phyloP scores from a whole-genome alignment of 1,140 invertebrate genomes.

The Trypoxylus dichotomus region DNA sequence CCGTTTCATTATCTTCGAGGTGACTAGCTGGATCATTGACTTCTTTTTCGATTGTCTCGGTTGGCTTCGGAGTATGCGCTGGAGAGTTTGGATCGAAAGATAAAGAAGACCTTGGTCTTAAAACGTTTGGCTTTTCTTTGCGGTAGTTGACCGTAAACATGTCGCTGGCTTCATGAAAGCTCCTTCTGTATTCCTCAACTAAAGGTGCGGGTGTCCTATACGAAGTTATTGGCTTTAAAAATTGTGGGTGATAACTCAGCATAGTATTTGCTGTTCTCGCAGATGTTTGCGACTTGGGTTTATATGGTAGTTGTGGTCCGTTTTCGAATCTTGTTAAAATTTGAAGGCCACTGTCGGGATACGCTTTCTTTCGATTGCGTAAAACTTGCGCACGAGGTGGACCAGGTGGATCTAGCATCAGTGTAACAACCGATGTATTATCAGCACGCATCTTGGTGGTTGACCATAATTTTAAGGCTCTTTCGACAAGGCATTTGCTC shows the following conservation, averaged over 20 bases:
- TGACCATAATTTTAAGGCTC: constrained; percentile 78
- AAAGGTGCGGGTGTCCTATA: background rate
- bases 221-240: constrained; percentile 26
- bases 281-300: background rate
- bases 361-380: constrained; percentile 50
- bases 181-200: background rate
- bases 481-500: constrained; percentile 86
- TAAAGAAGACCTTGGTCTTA: constrained; percentile 44
- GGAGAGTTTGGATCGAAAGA: constrained; percentile 41
- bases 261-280: background rate
- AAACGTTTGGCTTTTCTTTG: constrained; percentile 33
- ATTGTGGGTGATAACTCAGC: background rate
- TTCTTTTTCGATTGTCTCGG: background rate
- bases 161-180: background rate
- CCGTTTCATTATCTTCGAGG: background rate
- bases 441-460: constrained; percentile 84
- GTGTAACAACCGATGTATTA: constrained; percentile 92
- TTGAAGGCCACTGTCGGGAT: constrained; percentile 46
- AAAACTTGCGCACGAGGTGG: constrained; percentile 71
- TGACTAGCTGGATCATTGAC: background rate
- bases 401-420: constrained; percentile 89
- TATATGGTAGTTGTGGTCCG: background rate
- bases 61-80: background rate
- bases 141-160: background rate
- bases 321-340: constrained; percentile 42